Evolutionary conservation across 2,888 invertebrate genomes (phyloP), one percentile per base, ranked within the genome.

Genomic region (Polietes domitor): DNA sequence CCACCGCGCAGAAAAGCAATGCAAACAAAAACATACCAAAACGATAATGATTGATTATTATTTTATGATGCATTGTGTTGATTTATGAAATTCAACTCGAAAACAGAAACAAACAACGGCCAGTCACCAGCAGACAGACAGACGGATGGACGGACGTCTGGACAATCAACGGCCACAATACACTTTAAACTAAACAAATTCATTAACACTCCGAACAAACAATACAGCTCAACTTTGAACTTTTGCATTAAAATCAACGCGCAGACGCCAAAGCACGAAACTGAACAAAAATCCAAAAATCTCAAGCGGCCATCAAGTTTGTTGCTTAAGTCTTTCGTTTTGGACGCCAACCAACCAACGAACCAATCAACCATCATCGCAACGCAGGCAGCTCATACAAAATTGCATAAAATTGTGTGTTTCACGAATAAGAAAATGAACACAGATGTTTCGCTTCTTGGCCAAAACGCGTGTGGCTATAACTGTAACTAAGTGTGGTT

Each of bases 31-130:
- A 70, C 41, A n/a, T 10, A 43, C 53, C 21, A 63, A 21, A 41
- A 75, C 19, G 26, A 68, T 58, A 77, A 77, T 82, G 85, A 85
- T 85, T 85, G 85, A 85, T 85, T 82, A 85, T 85, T 77, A 80
- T 85, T 82, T 85, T 85, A 85, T 82, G 79, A 85, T 80, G 82
- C 74, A 80, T 82, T 82, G 77, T 82, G 82, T 82, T 80, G 82
- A 85, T 79, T 74, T 77, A 75, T 77, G 75, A 76, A 78, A 84
- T 47, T 72, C 58, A 68, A 72, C 32, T 37, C 58, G 12, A 72
- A 41, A 74, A 2, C 24, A 58, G n/a, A n/a, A 71, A 63, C 47
- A 74, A 43, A 2, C 1, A n/a, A 3, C 47, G 47, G 4, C 37
- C 37, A 37, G 37, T 37, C 37, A 37, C 10, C 37, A 47, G 4